Conservation (phyloP, 2,888 invertebrate species). For the Agrochola macilenta region DNA sequence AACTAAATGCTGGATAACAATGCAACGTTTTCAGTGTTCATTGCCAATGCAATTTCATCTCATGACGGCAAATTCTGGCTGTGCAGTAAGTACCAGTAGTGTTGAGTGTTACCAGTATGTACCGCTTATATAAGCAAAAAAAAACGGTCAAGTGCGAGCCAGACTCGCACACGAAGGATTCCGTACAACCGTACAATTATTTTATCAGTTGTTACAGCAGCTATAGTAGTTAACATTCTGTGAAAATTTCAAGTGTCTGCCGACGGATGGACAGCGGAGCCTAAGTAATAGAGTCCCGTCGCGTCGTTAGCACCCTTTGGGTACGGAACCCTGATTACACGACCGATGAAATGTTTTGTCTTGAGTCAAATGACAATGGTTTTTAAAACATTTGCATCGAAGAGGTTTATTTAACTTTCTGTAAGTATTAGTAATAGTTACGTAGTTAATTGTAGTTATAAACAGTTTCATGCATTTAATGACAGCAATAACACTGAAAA, state of each 20-base stretch:
- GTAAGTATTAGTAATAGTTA: neutral
- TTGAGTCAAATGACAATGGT: neutral
- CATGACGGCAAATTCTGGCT: neutral
- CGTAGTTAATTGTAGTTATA: neutral
- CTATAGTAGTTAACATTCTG: no score
- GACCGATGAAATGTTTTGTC: conserved; percentile 10
- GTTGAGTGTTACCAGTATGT: neutral
- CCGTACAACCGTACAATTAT: no score
- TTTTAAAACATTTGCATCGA: conserved; percentile 2
- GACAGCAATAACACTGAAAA: neutral
- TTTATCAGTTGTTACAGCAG: no score
- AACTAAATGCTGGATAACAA: neutral
- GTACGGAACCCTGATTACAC: neutral
- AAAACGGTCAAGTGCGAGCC: no score
- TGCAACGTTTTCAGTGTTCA: neutral
- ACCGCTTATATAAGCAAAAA: neutral
- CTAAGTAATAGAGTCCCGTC: no score
- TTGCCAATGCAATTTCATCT: neutral
- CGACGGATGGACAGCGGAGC: no score
- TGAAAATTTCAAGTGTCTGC: no score
- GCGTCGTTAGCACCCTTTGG: no score
- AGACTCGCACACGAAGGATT: no score
- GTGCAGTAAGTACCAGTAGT: neutral
- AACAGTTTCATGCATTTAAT: neutral
- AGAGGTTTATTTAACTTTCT: conserved; percentile 6